phyloP scores from a whole-genome alignment of 2,113 vertebrate species.

The Jacana jacana region DNA sequence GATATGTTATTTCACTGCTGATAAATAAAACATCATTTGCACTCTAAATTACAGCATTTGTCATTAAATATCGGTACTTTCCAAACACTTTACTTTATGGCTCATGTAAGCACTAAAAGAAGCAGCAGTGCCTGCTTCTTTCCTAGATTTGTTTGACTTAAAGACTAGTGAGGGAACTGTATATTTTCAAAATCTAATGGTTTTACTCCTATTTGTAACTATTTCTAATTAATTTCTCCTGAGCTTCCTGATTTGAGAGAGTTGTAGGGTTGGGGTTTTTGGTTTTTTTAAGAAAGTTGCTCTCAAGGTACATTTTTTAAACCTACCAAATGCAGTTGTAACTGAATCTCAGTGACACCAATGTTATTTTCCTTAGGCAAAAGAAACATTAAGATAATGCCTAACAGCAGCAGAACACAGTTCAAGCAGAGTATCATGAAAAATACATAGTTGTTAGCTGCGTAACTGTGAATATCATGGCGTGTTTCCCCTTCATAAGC shows the following conservation, averaged over 20 bases:
- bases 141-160: background rate
- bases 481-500: background rate
- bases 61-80: slow-evolving; percentile 22
- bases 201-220: background rate
- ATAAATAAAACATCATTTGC: slow-evolving; percentile 16
- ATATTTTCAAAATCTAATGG: background rate
- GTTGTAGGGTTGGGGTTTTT: fast-evolving
- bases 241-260: background rate
- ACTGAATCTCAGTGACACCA: background rate
- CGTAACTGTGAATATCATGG: background rate
- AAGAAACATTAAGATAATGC: background rate
- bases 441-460: background rate
- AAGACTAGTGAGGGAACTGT: background rate
- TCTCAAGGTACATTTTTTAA: background rate
- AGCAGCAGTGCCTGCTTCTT: background rate
- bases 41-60: background rate
- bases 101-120: background rate
- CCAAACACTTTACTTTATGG: background rate
- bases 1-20: background rate
- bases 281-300: background rate
- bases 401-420: background rate
- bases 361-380: background rate
- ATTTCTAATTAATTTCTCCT: background rate
- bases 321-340: background rate
- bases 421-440: background rate